Evolutionary conservation across 2,113 vertebrate genomes (phyloP).

Genomic region (Solea senegalensis): DNA sequence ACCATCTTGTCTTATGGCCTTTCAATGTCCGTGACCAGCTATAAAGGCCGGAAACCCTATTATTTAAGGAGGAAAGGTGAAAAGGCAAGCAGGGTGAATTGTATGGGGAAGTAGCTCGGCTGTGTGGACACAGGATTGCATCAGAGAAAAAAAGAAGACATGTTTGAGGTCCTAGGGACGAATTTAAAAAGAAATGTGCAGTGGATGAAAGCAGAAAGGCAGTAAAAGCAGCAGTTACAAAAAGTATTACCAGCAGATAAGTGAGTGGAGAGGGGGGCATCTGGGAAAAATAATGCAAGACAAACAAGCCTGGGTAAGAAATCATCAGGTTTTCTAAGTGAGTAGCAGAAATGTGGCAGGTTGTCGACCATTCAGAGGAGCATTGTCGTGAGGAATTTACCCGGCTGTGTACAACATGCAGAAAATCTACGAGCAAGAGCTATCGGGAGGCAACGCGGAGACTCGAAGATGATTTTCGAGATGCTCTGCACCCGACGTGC

Average conservation of each 20-base stretch:
- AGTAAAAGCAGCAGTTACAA: not conserved
- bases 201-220: constrained; percentile 2
- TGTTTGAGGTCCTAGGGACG: constrained; percentile 27
- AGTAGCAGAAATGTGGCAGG: constrained; percentile 47
- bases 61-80: constrained; percentile 64
- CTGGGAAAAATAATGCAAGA: not conserved
- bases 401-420: constrained; percentile 7
- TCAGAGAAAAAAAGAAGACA: constrained; percentile 16
- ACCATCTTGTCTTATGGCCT: constrained; percentile 63
- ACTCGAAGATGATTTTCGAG: constrained; percentile 54
- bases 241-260: not conserved
- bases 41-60: constrained; percentile 54
- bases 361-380: constrained; percentile 20
- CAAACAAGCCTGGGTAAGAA: not conserved
- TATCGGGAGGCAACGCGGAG: constrained; percentile 20
- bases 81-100: constrained; percentile 49
- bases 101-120: constrained; percentile 42
- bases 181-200: constrained; percentile 10
- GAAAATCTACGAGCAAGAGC: constrained; percentile 22
- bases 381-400: constrained; percentile 53
- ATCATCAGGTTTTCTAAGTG: not conserved
- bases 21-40: constrained; percentile 53
- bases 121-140: constrained; percentile 36
- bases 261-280: not conserved
- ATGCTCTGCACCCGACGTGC: constrained; percentile 44